Evolutionary conservation across 2,113 vertebrate species (phyloP).

Genomic region (Chamaea fasciata): DNA sequence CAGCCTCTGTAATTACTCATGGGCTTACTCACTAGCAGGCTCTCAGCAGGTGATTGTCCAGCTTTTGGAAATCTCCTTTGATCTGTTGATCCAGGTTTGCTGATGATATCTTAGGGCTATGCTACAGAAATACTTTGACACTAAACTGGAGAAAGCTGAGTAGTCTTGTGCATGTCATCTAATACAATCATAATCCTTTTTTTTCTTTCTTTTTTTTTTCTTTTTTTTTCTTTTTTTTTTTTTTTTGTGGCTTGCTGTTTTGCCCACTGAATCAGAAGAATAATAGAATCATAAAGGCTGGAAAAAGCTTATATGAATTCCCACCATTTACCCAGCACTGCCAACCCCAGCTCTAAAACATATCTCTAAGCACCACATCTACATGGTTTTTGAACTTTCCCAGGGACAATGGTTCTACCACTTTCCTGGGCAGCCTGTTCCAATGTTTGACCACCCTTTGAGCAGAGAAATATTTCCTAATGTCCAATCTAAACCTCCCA

Average conservation of each 20-base stretch:
- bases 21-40: background rate
- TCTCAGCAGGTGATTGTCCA: background rate
- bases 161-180: background rate
- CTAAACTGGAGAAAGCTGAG: background rate
- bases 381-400: background rate
- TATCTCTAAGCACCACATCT: background rate
- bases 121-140: background rate
- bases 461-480: background rate
- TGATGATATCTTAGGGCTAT: background rate
- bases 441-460: background rate
- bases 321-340: background rate
- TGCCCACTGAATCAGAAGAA: background rate
- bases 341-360: background rate
- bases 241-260: background rate
- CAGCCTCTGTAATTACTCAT: background rate
- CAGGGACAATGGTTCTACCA: background rate
- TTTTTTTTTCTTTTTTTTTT: no score
- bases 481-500: background rate
- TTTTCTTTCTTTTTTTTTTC: no score
- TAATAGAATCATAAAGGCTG: background rate
- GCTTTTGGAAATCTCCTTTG: background rate
- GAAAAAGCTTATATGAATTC: rapidly evolving
- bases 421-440: background rate
- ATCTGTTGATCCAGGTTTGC: background rate
- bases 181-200: no score